Evolutionary conservation across 2,797 vertebrate genomes (phyloP).

Genomic region (Strix occidentalis): DNA sequence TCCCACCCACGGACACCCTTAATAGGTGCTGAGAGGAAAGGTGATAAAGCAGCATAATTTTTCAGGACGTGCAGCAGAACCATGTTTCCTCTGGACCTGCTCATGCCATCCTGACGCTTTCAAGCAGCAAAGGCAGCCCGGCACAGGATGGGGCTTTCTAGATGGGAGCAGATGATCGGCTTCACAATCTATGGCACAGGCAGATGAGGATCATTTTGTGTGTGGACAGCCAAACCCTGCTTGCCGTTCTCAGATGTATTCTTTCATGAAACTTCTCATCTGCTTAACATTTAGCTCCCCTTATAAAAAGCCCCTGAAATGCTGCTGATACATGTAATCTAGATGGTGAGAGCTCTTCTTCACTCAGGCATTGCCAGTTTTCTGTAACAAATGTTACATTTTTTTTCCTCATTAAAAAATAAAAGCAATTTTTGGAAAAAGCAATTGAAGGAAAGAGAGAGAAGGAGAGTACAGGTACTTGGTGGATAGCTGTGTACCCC

Average conservation of each 20-base stretch:
- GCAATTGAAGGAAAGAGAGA: neutral
- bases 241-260: neutral
- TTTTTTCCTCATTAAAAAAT: neutral
- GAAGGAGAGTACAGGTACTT: neutral
- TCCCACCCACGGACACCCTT: neutral
- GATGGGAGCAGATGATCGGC: neutral
- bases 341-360: neutral
- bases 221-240: neutral
- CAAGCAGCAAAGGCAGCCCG: neutral
- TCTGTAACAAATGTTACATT: neutral
- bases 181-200: neutral
- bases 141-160: neutral
- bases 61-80: neutral
- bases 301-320: neutral
- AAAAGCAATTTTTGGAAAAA: neutral
- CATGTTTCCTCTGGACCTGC: neutral
- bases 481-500: neutral
- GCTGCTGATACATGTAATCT: neutral
- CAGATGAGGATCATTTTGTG: neutral
- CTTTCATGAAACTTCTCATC: constrained; percentile 22
- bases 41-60: neutral
- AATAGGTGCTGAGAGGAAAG: neutral
- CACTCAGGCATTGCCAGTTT: neutral
- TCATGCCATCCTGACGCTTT: neutral
- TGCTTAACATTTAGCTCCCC: neutral